Evolutionary conservation across 2,113 vertebrate genomes (phyloP).

Genomic region (Camelus bactrianus): DNA sequence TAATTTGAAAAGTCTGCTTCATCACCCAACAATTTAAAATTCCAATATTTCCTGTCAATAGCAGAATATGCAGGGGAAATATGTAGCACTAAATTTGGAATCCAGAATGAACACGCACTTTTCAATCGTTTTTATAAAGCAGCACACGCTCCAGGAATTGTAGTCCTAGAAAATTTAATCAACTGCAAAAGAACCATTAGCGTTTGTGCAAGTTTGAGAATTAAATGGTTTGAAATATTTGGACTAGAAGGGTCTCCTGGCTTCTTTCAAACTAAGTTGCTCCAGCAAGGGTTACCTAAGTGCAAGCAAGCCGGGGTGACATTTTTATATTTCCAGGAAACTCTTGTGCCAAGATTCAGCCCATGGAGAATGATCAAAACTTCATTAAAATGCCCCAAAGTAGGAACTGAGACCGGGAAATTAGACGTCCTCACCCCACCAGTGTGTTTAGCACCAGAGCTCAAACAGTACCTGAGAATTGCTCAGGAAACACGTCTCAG

Average conservation of each 20-base stretch:
- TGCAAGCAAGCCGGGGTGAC: constrained; percentile 24
- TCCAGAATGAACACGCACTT: not conserved
- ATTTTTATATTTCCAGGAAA: constrained; percentile 69
- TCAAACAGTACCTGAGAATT: not conserved
- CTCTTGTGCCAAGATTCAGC: constrained; percentile 54
- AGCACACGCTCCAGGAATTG: not conserved
- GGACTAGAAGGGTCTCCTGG: constrained; percentile 14
- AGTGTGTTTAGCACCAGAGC: not conserved
- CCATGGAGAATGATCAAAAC: constrained; percentile 47
- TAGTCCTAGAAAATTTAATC: constrained; percentile 45
- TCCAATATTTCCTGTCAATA: not conserved
- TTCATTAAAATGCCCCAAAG: constrained; percentile 61
- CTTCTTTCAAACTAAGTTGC: constrained; percentile 59
- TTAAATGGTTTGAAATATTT: constrained; percentile 48
- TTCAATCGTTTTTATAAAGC: constrained; percentile 44
- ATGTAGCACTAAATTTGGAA: not conserved
- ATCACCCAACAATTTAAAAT: not conserved
- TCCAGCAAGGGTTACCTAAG: constrained; percentile 53
- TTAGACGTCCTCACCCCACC: not conserved
- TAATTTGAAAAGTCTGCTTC: constrained; percentile 6
- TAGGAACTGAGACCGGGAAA: constrained; percentile 17
- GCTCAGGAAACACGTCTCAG: not conserved
- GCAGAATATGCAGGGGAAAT: not conserved
- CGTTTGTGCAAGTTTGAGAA: not conserved
- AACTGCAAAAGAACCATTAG: constrained; percentile 12